Percentiles rank a stretch among this genome's conserved stretches.
Evolutionary conservation across 2,888 invertebrate species (phyloP).

Genomic region (Hypsopygia costalis): DNA sequence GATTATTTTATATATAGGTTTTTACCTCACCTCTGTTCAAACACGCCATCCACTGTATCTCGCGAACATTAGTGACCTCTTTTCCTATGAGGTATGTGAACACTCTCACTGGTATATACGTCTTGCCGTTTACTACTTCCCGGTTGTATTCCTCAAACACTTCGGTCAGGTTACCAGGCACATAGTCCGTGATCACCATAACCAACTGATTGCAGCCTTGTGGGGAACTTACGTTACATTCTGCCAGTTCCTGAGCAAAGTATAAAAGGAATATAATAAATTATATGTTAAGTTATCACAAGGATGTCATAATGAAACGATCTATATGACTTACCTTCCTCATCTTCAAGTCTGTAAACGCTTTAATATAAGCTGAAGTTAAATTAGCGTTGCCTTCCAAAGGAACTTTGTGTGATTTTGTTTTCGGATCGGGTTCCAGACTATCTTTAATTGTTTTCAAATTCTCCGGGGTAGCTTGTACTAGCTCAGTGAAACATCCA

Average conservation of each 20-base stretch:
- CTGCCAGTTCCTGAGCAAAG: conserved; percentile 38
- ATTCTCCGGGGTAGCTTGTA: conserved; percentile 94
- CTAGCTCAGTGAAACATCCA: conserved; percentile 91
- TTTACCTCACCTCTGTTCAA: conserved; percentile 92
- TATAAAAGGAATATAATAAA: too few relatives aligned
- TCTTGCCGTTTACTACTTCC: conserved; percentile 79
- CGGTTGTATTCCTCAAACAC: conserved; percentile 91
- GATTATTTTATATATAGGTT: too few relatives aligned
- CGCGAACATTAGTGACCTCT: conserved; percentile 93
- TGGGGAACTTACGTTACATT: conserved; percentile 54
- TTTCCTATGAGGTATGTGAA: conserved; percentile 98
- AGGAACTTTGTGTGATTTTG: conserved; percentile 71
- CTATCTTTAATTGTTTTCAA: conserved; percentile 86
- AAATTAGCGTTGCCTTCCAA: conserved; percentile 92
- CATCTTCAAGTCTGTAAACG: conserved; percentile 90
- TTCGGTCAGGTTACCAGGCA: conserved; percentile 92
- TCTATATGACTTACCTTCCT: conserved; percentile 78
- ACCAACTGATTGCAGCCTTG: conserved; percentile 96
- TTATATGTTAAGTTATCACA: neutral
- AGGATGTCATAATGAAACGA: neutral
- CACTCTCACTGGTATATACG: conserved; percentile 90
- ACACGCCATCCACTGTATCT: conserved; percentile 97
- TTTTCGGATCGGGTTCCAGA: conserved; percentile 73
- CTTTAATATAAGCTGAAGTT: conserved; percentile 88
- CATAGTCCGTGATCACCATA: conserved; percentile 98